A percentile compares a stretch with the other conserved stretches of the same genome.
These are phyloP conservation scores for Galemys pyrenaicus DNA, from an alignment of 2,113 vertebrate species.

Conservation along the genomic window DNA sequence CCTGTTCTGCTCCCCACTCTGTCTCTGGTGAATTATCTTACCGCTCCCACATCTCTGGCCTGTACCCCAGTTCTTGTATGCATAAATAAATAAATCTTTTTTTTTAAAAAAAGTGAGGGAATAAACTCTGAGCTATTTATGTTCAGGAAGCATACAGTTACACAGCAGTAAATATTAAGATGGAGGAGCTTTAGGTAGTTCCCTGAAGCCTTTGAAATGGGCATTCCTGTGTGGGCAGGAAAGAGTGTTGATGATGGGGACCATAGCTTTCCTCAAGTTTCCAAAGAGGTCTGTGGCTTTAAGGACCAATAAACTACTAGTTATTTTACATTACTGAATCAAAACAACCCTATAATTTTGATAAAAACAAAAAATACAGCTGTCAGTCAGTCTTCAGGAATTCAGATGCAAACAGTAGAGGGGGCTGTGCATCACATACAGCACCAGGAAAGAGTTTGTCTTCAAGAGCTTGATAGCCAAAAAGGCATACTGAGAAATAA, in stretches of 20 bases:
- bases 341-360: background rate
- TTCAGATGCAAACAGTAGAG: background rate
- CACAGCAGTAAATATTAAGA: background rate
- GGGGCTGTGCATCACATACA: background rate
- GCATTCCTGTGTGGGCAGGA: background rate
- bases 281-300: background rate
- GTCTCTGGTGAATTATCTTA: too few species aligned
- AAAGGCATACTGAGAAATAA: background rate
- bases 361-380: background rate
- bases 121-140: background rate
- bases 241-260: accelerated
- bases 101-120: background rate
- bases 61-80: too few species aligned
- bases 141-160: slow-evolving; percentile 8
- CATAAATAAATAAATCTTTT: too few species aligned
- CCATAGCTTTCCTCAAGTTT: background rate
- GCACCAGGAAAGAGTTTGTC: background rate
- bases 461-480: background rate
- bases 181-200: background rate
- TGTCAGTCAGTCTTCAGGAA: background rate
- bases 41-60: too few species aligned
- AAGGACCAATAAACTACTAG: background rate
- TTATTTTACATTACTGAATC: background rate
- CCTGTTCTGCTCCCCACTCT: too few species aligned
- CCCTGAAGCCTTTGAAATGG: background rate